Conservation (phyloP, 2,113 vertebrate genomes). For the Cichladusa arquata region DNA sequence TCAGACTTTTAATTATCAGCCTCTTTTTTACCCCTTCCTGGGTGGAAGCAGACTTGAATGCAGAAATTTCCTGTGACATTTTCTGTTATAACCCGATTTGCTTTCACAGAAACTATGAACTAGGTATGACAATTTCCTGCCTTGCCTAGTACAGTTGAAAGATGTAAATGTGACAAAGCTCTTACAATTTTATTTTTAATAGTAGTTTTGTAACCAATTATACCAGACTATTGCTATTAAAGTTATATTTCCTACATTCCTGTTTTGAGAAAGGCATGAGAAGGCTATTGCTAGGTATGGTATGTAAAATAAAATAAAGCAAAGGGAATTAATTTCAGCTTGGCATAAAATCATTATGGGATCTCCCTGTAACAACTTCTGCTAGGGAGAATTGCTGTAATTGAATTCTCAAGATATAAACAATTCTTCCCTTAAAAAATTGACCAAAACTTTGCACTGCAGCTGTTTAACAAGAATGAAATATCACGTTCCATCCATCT, state of each 20-base stretch:
- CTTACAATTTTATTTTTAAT: slow-evolving; percentile 4
- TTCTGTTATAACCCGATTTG: slow-evolving; percentile 2
- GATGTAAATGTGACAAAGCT: background rate
- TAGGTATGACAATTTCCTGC: slow-evolving; percentile 15
- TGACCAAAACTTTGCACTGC: background rate
- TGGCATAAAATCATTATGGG: background rate
- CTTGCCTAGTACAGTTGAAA: background rate
- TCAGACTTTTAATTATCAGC: slow-evolving; percentile 8
- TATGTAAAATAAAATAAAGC: background rate
- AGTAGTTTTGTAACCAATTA: background rate
- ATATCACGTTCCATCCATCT: background rate
- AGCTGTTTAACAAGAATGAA: slow-evolving; percentile 32
- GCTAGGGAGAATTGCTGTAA: background rate
- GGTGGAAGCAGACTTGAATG: background rate
- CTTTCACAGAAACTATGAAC: slow-evolving; percentile 22
- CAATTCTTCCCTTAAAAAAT: background rate
- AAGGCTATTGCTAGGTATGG: background rate
- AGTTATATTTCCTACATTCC: background rate
- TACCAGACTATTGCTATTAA: background rate
- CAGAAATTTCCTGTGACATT: background rate
- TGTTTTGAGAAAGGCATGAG: background rate
- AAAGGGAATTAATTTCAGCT: background rate
- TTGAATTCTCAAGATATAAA: background rate
- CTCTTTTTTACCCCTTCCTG: background rate
- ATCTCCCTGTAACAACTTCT: background rate